Evolutionary conservation across 2,113 vertebrate genomes (phyloP), one percentile per base, ranked within the genome.

Genomic region (Theristicus caerulescens): DNA sequence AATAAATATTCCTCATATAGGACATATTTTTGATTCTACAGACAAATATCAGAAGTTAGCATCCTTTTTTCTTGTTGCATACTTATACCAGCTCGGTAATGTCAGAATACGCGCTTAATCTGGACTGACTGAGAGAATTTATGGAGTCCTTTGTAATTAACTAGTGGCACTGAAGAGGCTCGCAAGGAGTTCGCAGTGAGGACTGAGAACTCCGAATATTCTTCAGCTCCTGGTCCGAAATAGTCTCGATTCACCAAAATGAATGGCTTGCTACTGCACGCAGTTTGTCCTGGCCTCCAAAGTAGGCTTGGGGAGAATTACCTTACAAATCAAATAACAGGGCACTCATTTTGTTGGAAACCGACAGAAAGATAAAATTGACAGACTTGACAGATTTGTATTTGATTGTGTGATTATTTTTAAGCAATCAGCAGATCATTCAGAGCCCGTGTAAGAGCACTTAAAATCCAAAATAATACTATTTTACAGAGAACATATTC

Each of bases 331-430:
- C 94, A 94, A 73, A 77, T 85, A 73, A 42, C 11, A 11, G 87
- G 66, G 38, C 66, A 61, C n/a, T 93, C 67, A 89, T 82, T 83
- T 70, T 54, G 42, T 19, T 55, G 74, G 78, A 87, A 76, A 80
- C 38, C 0, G 3, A 71, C 54, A 93, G 77, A 79, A 88, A 90
- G 72, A 72, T 74, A 57, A 86, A 91, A 77, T 11, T 49, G 91
- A 80, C 70, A 87, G 86, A 62, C 26, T 78, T 47, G 69, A 46
- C 20, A 62, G 90, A 91, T 95, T 72, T 34, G 62, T 49, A 55
- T 90, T 93, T 91, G 86, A 95, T 94, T 71, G 87, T 18, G 66
- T 54, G 84, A 91, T 91, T 79, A 69, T 93, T 79, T 85, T 65
- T 57, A 90, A 94, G 89, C 87, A 87, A 93, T 58, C 47, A 94